These are phyloP conservation scores for Marmota monax DNA, from an alignment of 2,113 vertebrate species.

Conservation along the genomic window DNA sequence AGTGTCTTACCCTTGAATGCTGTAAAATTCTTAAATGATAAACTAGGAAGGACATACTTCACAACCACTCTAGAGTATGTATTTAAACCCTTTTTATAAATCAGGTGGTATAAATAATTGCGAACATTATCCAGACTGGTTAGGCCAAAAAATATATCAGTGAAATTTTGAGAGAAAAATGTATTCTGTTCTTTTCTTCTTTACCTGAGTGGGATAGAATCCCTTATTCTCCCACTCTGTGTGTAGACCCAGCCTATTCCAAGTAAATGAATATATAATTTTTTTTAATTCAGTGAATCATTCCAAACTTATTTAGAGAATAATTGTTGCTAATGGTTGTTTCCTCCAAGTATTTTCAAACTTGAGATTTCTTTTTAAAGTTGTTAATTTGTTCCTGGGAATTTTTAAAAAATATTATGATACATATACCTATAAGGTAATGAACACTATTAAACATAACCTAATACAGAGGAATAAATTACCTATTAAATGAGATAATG, in stretches of 20 bases:
- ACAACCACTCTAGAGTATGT: neutral
- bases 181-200: neutral
- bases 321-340: neutral
- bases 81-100: neutral
- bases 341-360: conserved; percentile 35
- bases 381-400: conserved; percentile 2
- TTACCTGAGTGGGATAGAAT: neutral
- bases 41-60: neutral
- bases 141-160: neutral
- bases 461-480: neutral
- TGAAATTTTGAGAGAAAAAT: neutral
- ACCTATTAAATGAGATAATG: neutral
- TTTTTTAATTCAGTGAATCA: neutral
- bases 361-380: conserved; percentile 31
- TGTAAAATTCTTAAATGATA: conserved; percentile 61
- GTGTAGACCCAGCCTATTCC: neutral
- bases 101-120: neutral
- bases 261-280: neutral
- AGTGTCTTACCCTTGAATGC: conserved; percentile 43
- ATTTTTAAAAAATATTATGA: neutral
- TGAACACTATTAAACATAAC: neutral
- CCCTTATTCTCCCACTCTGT: neutral
- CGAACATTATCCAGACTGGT: conserved; percentile 13
- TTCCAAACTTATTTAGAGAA: conserved; percentile 5
- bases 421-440: neutral